Evolutionary conservation across 2,113 vertebrate species (phyloP).

Genomic region (Campylomormyrus tamandua): DNA sequence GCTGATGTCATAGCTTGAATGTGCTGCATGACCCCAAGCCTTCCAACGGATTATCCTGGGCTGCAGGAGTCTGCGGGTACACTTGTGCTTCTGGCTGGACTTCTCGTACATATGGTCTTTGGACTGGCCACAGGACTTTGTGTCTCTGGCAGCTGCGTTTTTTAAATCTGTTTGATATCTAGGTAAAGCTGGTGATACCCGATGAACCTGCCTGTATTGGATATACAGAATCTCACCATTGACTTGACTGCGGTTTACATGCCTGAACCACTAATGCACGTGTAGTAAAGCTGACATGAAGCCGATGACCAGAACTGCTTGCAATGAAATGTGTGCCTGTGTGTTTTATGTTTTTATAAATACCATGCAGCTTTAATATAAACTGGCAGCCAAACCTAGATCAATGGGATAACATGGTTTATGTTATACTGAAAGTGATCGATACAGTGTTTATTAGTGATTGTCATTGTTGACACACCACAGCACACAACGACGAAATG

Average conservation of each 20-base stretch:
- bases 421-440: not conserved
- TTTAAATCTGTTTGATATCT: not conserved
- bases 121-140: slow-evolving; percentile 36
- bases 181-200: not conserved
- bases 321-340: not conserved
- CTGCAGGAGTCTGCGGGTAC: slow-evolving; percentile 56
- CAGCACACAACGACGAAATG: too few species aligned
- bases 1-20: not conserved
- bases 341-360: not conserved
- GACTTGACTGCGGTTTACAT: not conserved
- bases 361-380: not conserved
- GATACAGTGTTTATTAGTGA: not conserved
- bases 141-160: not conserved
- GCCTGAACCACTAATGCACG: not conserved
- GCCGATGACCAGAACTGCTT: not conserved
- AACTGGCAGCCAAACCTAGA: not conserved
- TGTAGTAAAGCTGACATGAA: not conserved
- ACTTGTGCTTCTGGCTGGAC: slow-evolving; percentile 45
- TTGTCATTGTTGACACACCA: too few species aligned
- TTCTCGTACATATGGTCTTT: slow-evolving; percentile 41
- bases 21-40: not conserved
- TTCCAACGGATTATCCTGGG: slow-evolving; percentile 41
- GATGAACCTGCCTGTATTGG: not conserved
- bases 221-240: not conserved
- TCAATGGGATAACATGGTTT: not conserved